Evolutionary conservation across 2,797 vertebrate species (phyloP).

Genomic region (Schizopygopsis malacanthus): DNA sequence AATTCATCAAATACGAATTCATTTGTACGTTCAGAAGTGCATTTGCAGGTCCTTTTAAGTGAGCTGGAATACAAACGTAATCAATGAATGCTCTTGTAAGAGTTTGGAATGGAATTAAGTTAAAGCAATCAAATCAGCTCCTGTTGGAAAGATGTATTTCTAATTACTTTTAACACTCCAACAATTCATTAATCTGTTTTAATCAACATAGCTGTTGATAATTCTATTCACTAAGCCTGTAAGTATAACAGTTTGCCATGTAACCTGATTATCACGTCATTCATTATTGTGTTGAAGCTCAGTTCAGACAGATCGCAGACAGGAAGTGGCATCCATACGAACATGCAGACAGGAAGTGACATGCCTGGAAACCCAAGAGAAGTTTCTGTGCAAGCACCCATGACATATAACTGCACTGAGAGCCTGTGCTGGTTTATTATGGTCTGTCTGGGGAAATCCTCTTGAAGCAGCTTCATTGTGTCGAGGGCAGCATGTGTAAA

Average conservation of each 20-base stretch:
- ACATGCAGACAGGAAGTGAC: not conserved
- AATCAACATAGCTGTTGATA: too few relatives aligned
- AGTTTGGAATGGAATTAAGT: too few relatives aligned
- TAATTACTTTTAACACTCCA: too few relatives aligned
- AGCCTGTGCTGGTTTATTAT: not conserved
- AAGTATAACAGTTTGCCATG: not conserved
- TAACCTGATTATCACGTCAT: not conserved
- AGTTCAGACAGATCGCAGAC: not conserved
- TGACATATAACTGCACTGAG: not conserved
- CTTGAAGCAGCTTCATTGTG: not conserved
- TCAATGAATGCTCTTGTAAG: too few relatives aligned
- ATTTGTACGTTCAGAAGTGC: not conserved
- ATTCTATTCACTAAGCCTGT: not conserved
- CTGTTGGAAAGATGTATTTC: too few relatives aligned
- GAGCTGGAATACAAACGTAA: not conserved
- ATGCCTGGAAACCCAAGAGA: not conserved
- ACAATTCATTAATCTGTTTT: too few relatives aligned
- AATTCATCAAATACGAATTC: too few relatives aligned
- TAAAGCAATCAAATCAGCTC: too few relatives aligned
- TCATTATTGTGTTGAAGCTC: not conserved
- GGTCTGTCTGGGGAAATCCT: conserved; percentile 1
- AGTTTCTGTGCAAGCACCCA: not conserved
- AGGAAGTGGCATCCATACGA: not conserved
- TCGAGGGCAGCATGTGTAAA: not conserved
- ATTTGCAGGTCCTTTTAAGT: too few relatives aligned